Conservation (phyloP, 1,140 invertebrate genomes). For the Dinothrombium tinctorium region DNA sequence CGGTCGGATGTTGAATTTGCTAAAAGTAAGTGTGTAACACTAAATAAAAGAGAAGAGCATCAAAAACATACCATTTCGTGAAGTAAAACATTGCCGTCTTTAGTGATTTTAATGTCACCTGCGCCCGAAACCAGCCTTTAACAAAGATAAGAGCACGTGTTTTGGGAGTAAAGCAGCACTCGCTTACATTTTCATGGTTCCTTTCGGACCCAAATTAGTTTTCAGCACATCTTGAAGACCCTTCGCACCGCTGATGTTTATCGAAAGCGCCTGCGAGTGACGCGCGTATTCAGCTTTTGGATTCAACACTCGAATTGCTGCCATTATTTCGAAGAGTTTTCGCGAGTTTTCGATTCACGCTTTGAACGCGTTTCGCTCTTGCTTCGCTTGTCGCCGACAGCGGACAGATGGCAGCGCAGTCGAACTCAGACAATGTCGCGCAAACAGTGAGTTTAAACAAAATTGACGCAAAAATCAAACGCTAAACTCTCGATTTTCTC, state of each 20-base stretch:
- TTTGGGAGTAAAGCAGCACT: not conserved
- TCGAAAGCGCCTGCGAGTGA: slow-evolving; percentile 74
- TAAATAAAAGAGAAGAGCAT: not conserved
- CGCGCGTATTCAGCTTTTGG: slow-evolving; percentile 98
- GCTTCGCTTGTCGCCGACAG: too few relatives aligned
- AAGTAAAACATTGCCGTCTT: slow-evolving; percentile 93
- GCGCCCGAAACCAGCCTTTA: slow-evolving; percentile 88
- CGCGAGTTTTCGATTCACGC: too few relatives aligned
- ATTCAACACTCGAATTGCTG: slow-evolving; percentile 85
- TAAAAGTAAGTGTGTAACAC: slow-evolving; percentile 14
- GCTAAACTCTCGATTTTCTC: too few relatives aligned
- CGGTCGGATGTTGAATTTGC: slow-evolving; percentile 97
- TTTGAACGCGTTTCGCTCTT: too few relatives aligned
- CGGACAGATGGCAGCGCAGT: too few relatives aligned
- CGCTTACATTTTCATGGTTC: slow-evolving; percentile 97
- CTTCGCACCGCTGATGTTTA: slow-evolving; percentile 91
- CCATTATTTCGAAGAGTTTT: too few relatives aligned
- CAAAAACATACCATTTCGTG: slow-evolving; percentile 65
- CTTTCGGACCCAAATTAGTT: slow-evolving; percentile 93
- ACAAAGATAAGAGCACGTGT: slow-evolving; percentile 13
- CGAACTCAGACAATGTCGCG: too few relatives aligned
- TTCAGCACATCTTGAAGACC: slow-evolving; percentile 97
- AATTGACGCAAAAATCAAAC: too few relatives aligned
- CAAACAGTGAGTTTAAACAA: too few relatives aligned
- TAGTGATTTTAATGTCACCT: slow-evolving; percentile 98